Conservation (phyloP, 2,113 vertebrate species). For the cattle (Bos taurus) region DNA sequence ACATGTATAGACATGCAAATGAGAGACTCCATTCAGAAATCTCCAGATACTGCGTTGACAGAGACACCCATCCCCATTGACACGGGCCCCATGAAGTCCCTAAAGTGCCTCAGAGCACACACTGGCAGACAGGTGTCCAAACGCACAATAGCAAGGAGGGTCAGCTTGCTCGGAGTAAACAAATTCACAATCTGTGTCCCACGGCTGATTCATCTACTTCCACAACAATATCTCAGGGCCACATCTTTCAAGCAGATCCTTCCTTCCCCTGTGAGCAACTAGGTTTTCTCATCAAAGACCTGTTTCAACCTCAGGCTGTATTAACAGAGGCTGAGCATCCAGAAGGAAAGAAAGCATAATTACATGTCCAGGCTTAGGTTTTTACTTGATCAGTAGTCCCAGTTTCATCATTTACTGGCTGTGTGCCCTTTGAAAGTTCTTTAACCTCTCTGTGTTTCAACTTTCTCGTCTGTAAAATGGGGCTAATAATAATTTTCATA, state of each 20-base stretch:
- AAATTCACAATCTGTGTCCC: not conserved
- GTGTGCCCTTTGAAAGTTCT: not conserved
- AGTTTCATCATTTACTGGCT: not conserved
- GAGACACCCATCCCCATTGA: too few relatives aligned
- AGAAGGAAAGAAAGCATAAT: not conserved
- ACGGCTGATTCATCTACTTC: rapidly evolving
- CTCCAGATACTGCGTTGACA: not conserved
- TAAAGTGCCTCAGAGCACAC: not conserved
- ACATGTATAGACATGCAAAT: not conserved
- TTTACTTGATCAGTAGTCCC: not conserved
- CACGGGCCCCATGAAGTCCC: rapidly evolving
- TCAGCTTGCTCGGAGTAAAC: not conserved
- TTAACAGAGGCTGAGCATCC: not conserved
- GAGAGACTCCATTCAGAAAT: not conserved
- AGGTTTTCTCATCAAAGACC: not conserved
- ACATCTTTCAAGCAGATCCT: not conserved
- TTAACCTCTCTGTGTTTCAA: not conserved
- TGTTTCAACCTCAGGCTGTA: not conserved
- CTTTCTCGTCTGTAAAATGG: not conserved
- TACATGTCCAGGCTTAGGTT: not conserved
- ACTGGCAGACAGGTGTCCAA: not conserved
- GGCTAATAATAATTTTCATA: not conserved
- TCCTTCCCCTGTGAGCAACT: not conserved
- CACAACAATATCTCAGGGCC: not conserved
- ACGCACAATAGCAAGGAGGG: rapidly evolving